A percentile compares a stretch with the other conserved stretches of the same genome.
Evolutionary conservation across 2,797 vertebrate species (phyloP).

Genomic region (Pampus argenteus): DNA sequence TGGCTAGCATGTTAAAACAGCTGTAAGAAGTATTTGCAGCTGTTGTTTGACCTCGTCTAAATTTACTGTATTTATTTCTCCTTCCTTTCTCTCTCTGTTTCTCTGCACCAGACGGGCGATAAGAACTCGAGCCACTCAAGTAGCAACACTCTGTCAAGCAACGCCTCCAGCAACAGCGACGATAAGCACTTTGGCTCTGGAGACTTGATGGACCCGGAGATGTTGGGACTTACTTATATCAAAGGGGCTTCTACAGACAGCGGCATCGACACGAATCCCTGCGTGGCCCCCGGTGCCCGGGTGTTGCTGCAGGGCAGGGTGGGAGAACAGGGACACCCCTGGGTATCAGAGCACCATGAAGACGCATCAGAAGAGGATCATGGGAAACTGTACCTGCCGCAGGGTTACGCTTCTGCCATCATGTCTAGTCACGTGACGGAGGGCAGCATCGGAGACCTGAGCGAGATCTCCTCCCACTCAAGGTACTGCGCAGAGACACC

Average conservation of each 20-base stretch:
- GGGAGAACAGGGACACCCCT: slow-evolving; percentile 81
- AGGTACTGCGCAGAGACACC: slow-evolving; percentile 81
- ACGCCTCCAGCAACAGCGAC: slow-evolving; percentile 95
- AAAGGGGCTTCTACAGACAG: slow-evolving; percentile 97
- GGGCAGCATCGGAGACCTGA: slow-evolving; percentile 93
- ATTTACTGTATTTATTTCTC: slow-evolving; percentile 40
- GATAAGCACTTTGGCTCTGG: slow-evolving; percentile 96
- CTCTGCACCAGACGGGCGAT: slow-evolving; percentile 87
- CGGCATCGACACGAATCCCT: slow-evolving; percentile 94
- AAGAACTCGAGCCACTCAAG: slow-evolving; percentile 96
- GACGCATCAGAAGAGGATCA: slow-evolving; percentile 85
- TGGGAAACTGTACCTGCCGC: slow-evolving; percentile 87
- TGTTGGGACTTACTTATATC: slow-evolving; percentile 93
- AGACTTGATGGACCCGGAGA: slow-evolving; percentile 94
- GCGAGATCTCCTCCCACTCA: slow-evolving; percentile 93
- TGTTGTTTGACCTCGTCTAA: slow-evolving; percentile 46
- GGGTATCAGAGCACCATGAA: slow-evolving; percentile 85
- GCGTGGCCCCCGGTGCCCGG: slow-evolving; percentile 82
- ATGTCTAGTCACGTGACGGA: slow-evolving; percentile 82
- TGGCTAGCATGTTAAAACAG: slow-evolving; percentile 34
- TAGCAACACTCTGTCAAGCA: slow-evolving; percentile 96
- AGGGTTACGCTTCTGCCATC: slow-evolving; percentile 86
- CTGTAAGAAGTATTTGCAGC: slow-evolving; percentile 49
- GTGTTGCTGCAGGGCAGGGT: slow-evolving; percentile 76
- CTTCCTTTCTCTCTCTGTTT: slow-evolving; percentile 19